phyloP scores from a whole-genome alignment of 30 jellyfish, hydroid and myxozoan species.

The Cassiopea andromeda region DNA sequence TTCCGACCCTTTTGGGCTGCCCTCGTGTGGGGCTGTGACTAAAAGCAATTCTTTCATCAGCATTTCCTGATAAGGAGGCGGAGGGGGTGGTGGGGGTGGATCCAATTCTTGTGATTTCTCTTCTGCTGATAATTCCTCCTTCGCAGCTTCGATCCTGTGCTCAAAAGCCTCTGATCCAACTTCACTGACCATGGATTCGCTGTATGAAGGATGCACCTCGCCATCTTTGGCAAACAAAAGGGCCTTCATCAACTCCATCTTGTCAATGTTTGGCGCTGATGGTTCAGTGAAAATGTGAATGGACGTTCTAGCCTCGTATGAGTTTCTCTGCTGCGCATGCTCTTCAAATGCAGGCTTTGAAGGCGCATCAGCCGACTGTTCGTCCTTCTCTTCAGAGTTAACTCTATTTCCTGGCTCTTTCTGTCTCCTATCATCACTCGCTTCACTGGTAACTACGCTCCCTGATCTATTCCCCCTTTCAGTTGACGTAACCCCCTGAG shows the following conservation, averaged over 20 bases:
- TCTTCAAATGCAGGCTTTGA: constrained; percentile 1
- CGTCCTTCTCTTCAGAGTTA: constrained; percentile 1
- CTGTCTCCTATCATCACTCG: constrained; percentile 13
- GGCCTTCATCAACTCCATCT: constrained; percentile 93
- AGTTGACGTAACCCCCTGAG: constrained; percentile 2
- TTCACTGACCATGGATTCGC: constrained; percentile 95
- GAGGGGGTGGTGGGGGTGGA: constrained; percentile 96
- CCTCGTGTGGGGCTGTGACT: constrained; percentile 90
- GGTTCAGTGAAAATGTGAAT: constrained; percentile 80
- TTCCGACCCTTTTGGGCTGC: constrained; percentile 77
- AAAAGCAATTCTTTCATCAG: constrained; percentile 93
- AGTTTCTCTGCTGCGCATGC: constrained; percentile 19
- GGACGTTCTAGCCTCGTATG: constrained; percentile 1
- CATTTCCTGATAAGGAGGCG: constrained; percentile 80
- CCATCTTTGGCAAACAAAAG: constrained; percentile 65
- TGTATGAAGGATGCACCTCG: constrained; percentile 52
- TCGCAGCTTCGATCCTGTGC: constrained; percentile 78
- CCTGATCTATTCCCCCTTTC: background rate
- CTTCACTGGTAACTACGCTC: constrained; percentile 37
- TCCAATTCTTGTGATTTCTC: constrained; percentile 61
- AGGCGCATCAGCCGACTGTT: constrained; percentile 28
- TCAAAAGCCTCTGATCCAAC: constrained; percentile 98
- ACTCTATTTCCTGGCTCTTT: background rate
- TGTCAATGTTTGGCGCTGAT: constrained; percentile 78
- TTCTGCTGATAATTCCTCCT: constrained; percentile 68